Conservation (phyloP, 2,888 invertebrate genomes). For the Villa cingulata region DNA sequence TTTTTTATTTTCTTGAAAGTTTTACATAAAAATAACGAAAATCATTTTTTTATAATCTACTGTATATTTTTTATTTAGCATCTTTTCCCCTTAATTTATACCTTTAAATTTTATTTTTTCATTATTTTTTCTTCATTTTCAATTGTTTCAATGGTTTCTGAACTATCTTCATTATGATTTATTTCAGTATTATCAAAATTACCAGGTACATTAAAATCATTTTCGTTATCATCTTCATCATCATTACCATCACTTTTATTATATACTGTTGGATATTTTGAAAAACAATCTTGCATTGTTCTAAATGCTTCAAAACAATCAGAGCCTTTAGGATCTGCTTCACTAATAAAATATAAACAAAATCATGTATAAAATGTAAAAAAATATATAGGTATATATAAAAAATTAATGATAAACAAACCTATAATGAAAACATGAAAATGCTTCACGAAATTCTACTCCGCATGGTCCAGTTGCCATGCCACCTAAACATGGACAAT, state of each 20-base stretch:
- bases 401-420: constrained; percentile 15
- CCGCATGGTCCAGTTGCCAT: constrained; percentile 97
- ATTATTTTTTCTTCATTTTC: not conserved
- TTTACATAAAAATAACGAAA: no score
- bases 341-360: constrained; percentile 39
- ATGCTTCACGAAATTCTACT: constrained; percentile 81
- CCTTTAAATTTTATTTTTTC: not conserved
- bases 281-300: constrained; percentile 84
- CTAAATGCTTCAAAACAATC: constrained; percentile 86
- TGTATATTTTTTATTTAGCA: no score
- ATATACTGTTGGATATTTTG: constrained; percentile 72
- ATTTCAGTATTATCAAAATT: not conserved
- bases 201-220: not conserved
- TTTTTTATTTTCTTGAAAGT: no score
- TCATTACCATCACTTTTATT: constrained; percentile 55
- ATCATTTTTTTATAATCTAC: no score
- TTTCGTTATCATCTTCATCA: constrained; percentile 36
- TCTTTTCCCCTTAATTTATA: no score
- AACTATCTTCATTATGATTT: not conserved
- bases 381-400: not conserved
- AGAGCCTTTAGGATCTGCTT: constrained; percentile 79
- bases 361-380: not conserved
- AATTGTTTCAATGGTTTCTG: not conserved
- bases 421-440: constrained; percentile 87
- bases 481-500: constrained; percentile 92